A percentile compares a stretch with the other conserved stretches of the same genome.
Conservation (phyloP, 2,113 vertebrate genomes). For the Oncorhynchus masou region DNA sequence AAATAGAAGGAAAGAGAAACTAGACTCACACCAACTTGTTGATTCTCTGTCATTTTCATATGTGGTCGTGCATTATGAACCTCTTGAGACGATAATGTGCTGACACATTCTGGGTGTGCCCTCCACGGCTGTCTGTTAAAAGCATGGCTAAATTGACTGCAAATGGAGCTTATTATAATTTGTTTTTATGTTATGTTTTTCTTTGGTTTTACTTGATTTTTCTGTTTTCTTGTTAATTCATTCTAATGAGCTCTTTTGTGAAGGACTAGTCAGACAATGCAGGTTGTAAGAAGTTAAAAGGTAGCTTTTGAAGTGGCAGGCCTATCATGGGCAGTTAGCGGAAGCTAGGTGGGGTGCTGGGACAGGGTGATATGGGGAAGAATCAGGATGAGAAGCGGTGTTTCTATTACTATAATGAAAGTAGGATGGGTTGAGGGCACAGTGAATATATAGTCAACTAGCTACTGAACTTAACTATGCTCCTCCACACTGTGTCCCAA, state of each 20-base stretch:
- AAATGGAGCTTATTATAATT: constrained; percentile 49
- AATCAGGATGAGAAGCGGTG: constrained; percentile 42
- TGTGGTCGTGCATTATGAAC: constrained; percentile 60
- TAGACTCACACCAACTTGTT: constrained; percentile 63
- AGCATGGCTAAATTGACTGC: constrained; percentile 78
- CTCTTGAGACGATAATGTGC: constrained; percentile 65
- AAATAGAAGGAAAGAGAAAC: constrained; percentile 73
- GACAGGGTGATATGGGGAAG: constrained; percentile 9
- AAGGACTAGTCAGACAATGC: constrained; percentile 35
- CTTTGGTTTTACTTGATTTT: constrained; percentile 45
- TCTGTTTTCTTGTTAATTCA: constrained; percentile 32
- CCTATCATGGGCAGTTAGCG: constrained; percentile 36
- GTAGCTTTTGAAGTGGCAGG: no score
- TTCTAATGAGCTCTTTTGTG: constrained; percentile 56
- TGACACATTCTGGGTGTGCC: constrained; percentile 82
- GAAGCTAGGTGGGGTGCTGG: constrained; percentile 34
- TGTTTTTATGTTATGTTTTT: constrained; percentile 51
- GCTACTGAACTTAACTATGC: constrained; percentile 56
- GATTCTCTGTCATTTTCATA: constrained; percentile 23
- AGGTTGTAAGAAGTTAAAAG: constrained; percentile 17
- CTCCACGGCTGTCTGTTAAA: constrained; percentile 62
- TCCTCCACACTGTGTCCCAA: constrained; percentile 63
- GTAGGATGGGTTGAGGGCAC: constrained; percentile 64
- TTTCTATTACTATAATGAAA: constrained; percentile 56
- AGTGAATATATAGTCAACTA: constrained; percentile 38